Evolutionary conservation across 2,113 vertebrate genomes (phyloP).

Genomic region (Rhagologus leucostigma): DNA sequence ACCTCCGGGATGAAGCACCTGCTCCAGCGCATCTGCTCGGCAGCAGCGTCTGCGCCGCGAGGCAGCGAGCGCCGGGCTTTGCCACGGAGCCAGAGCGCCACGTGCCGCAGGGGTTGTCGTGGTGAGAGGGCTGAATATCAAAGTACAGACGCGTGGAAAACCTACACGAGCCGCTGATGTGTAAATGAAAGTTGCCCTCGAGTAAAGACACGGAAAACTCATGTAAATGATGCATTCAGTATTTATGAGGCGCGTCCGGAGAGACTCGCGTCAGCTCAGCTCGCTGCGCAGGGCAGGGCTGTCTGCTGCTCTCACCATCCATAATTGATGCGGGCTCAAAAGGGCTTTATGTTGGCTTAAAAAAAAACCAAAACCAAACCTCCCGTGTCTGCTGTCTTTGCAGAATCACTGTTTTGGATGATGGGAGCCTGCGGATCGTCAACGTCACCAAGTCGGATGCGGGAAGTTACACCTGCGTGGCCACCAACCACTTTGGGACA

Average conservation of each 20-base stretch:
- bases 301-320: not conserved
- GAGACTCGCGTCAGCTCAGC: not conserved
- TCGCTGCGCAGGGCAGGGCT: not conserved
- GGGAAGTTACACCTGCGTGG: constrained; percentile 89
- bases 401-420: constrained; percentile 84
- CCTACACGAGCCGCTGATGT: not conserved
- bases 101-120: not conserved
- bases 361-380: rapidly evolving
- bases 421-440: constrained; percentile 88
- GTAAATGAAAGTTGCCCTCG: not conserved
- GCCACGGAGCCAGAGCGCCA: not conserved
- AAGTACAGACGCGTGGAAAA: not conserved
- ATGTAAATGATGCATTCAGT: not conserved
- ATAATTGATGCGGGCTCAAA: rapidly evolving
- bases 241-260: not conserved
- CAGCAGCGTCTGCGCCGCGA: not conserved
- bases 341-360: not conserved
- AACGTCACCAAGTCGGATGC: constrained; percentile 87
- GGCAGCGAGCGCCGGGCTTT: not conserved
- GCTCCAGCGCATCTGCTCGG: not conserved
- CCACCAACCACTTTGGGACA: constrained; percentile 90
- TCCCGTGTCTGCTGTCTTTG: not conserved
- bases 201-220: not conserved
- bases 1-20: not conserved
- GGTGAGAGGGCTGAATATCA: not conserved